phyloP scores from a whole-genome alignment of 2,888 invertebrate genomes.

The Diarsia mendica region DNA sequence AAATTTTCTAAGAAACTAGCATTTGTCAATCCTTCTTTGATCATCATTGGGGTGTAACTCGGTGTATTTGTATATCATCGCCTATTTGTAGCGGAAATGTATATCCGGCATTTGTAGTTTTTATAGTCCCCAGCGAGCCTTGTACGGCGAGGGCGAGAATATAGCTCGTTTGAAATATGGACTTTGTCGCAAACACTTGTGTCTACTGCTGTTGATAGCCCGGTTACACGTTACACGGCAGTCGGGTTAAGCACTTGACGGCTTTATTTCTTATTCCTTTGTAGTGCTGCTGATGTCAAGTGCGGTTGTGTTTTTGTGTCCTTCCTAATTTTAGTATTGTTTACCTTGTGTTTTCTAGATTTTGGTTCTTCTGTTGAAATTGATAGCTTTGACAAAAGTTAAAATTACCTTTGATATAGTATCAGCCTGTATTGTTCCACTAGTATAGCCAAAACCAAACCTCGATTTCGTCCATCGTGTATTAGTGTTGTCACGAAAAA shows the following conservation, averaged over 20 bases:
- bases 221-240: constrained; percentile 31
- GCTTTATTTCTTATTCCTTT: constrained; percentile 33
- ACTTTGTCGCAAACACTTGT: constrained; percentile 27
- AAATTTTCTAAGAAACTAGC: not conserved
- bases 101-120: constrained; percentile 65
- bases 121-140: constrained; percentile 42
- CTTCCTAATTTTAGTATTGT: not conserved
- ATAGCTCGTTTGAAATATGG: constrained; percentile 47
- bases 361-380: constrained; percentile 9
- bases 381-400: not conserved
- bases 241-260: constrained; percentile 3
- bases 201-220: constrained; percentile 49
- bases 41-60: constrained; percentile 53
- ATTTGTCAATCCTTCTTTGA: constrained; percentile 45
- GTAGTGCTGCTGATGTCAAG: not conserved
- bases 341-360: not conserved
- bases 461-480: not conserved
- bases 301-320: not conserved
- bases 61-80: constrained; percentile 67
- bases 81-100: constrained; percentile 71
- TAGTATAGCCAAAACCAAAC: not conserved
- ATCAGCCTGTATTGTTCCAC: not conserved
- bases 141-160: constrained; percentile 26
- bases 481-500: too few relatives aligned
- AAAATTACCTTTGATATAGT: not conserved